These are phyloP conservation scores for Ooceraea biroi DNA, from an alignment of 1,140 invertebrate genomes.

Conservation along the genomic window DNA sequence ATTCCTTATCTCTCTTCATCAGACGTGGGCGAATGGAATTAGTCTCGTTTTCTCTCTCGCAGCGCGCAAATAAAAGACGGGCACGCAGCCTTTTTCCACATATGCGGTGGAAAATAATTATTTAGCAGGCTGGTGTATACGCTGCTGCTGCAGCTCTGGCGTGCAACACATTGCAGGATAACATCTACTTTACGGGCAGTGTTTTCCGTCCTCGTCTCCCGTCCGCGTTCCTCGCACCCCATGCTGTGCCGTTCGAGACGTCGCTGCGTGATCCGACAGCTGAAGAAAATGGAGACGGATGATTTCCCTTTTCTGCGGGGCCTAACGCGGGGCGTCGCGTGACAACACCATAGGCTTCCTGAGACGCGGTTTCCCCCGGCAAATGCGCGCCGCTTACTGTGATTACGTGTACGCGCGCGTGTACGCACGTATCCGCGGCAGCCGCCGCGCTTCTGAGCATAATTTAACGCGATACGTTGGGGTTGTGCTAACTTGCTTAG, in stretches of 20 bases:
- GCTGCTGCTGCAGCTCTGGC: conserved; percentile 2
- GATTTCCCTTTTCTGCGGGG: conserved; percentile 72
- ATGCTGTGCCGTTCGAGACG: conserved; percentile 17
- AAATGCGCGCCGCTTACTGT: conserved; percentile 67
- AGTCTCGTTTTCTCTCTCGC: neutral
- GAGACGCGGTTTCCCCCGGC: conserved; percentile 64
- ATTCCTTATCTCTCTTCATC: neutral
- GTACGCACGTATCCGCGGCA: conserved; percentile 59
- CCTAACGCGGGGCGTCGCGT: conserved; percentile 67
- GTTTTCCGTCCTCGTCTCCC: conserved; percentile 26
- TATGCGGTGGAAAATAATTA: conserved; percentile 18
- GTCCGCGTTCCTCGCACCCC: neutral
- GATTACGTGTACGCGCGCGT: conserved; percentile 67
- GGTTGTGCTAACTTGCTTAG: conserved; percentile 87
- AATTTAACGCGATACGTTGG: conserved; percentile 86
- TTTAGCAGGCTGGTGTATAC: neutral
- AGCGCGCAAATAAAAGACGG: neutral
- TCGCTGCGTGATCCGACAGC: conserved; percentile 64
- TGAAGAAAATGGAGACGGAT: conserved; percentile 76
- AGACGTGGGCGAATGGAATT: neutral
- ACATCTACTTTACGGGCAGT: conserved; percentile 20
- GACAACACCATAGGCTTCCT: conserved; percentile 54
- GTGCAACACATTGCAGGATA: conserved; percentile 44
- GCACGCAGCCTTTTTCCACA: neutral
- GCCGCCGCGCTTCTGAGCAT: conserved; percentile 82